These are phyloP conservation scores for Calyptommatus sinebrachiatus DNA, from an alignment of 2,113 vertebrate species.

Conservation along the genomic window DNA sequence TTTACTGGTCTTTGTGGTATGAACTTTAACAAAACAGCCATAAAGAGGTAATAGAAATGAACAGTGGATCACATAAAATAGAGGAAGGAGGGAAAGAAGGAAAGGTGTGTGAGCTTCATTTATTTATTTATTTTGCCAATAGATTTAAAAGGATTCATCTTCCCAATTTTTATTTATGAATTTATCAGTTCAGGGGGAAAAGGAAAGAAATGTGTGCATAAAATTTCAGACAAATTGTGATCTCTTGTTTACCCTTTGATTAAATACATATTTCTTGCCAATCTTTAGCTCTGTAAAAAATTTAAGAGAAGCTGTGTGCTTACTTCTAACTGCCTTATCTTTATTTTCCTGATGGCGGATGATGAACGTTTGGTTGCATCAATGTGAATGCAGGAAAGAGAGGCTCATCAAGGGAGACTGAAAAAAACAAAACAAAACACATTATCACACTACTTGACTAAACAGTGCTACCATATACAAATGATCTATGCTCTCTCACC, in stretches of 20 bases:
- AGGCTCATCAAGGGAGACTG: accelerated
- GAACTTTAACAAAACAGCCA: conserved; percentile 80
- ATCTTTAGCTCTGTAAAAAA: conserved; percentile 11
- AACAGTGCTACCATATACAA: not conserved
- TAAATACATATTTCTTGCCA: conserved; percentile 34
- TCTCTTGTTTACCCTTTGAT: conserved; percentile 12
- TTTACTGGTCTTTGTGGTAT: conserved; percentile 75
- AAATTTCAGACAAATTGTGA: conserved; percentile 3
- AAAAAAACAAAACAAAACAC: not conserved
- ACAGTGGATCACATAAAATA: conserved; percentile 61
- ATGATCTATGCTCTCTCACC: not conserved
- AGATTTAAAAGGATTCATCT: conserved; percentile 64
- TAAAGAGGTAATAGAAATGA: conserved; percentile 75
- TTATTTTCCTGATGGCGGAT: conserved; percentile 4
- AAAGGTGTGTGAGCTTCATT: conserved; percentile 51
- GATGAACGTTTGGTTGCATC: not conserved
- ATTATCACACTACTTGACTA: not conserved
- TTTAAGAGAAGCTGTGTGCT: not conserved
- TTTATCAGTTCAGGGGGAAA: conserved; percentile 12
- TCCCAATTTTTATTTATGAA: conserved; percentile 36
- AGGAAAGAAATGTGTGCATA: conserved; percentile 43
- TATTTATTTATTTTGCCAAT: conserved; percentile 46
- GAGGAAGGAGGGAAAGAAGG: conserved; percentile 52
- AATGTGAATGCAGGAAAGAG: not conserved
- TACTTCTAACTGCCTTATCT: not conserved